A percentile compares a stretch with the other conserved stretches of the same genome.
These are phyloP conservation scores for Neomonachus schauinslandi DNA, from an alignment of 2,113 vertebrate genomes.

Conservation along the genomic window DNA sequence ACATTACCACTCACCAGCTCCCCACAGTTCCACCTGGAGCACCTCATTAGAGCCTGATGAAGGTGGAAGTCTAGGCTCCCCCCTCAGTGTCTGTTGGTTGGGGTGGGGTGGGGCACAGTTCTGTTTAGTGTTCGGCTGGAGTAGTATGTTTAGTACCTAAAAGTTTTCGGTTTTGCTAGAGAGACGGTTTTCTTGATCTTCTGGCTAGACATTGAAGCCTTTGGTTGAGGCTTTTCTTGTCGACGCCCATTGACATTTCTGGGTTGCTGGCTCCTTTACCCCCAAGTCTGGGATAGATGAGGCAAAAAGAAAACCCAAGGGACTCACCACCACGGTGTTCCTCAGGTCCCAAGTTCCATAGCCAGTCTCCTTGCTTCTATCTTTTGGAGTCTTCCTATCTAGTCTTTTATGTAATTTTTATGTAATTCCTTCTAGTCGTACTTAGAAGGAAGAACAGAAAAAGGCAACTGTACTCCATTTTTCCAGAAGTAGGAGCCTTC, in stretches of 20 bases:
- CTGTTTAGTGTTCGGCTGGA: not conserved
- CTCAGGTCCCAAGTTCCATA: rapidly evolving
- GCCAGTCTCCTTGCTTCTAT: not conserved
- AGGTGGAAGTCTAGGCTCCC: not conserved
- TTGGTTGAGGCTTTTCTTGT: not conserved
- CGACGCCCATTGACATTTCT: not conserved
- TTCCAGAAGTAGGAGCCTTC: not conserved
- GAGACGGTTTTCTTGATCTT: not conserved
- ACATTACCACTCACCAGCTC: not conserved
- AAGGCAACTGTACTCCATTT: not conserved
- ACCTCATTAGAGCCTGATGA: not conserved
- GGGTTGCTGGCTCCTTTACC: not conserved
- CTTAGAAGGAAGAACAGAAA: not conserved
- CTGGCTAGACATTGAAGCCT: not conserved
- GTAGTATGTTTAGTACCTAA: not conserved
- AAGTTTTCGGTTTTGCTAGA: not conserved
- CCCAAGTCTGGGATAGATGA: not conserved
- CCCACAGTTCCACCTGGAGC: too few relatives aligned
- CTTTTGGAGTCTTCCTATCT: not conserved
- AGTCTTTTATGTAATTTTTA: not conserved
- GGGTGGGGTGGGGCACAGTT: not conserved
- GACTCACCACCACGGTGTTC: not conserved
- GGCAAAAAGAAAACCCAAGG: not conserved
- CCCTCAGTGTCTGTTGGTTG: not conserved
- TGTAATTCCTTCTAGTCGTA: not conserved